A percentile compares a stretch with the other conserved stretches of the same genome.
phyloP scores from a whole-genome alignment of 2,797 vertebrate genomes.

The Eutrigla gurnardus region DNA sequence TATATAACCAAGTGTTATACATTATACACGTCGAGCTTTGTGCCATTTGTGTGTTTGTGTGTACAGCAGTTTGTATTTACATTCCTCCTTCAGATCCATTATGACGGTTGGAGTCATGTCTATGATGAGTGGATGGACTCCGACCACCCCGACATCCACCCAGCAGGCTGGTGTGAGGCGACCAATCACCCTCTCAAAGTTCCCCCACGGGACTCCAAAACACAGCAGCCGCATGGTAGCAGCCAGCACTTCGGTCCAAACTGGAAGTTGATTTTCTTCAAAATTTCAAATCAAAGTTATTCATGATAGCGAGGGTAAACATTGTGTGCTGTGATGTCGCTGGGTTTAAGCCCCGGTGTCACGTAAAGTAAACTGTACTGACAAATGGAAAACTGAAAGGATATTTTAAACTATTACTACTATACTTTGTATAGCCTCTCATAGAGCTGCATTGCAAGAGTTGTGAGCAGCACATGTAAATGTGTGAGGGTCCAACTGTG shows the following conservation, averaged over 20 bases:
- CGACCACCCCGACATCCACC: constrained; percentile 95
- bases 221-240: constrained; percentile 77
- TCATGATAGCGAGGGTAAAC: neutral
- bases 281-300: neutral
- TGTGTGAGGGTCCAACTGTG: constrained; percentile 15
- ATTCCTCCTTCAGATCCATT: constrained; percentile 88
- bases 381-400: neutral
- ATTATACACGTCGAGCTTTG: neutral
- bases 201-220: constrained; percentile 86
- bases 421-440: too few relatives aligned
- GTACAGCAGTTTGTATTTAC: neutral
- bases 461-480: neutral
- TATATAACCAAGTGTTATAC: neutral
- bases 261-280: neutral
- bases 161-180: constrained; percentile 94
- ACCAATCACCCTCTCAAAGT: constrained; percentile 93
- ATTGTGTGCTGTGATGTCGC: neutral
- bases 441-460: neutral
- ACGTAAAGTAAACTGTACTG: neutral
- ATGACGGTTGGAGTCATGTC: constrained; percentile 95
- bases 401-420: neutral
- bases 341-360: neutral
- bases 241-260: constrained; percentile 16
- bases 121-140: constrained; percentile 98
- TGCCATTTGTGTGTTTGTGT: neutral